These are phyloP conservation scores for Uloborus diversus DNA, from an alignment of 1,140 invertebrate genomes.

Conservation along the genomic window DNA sequence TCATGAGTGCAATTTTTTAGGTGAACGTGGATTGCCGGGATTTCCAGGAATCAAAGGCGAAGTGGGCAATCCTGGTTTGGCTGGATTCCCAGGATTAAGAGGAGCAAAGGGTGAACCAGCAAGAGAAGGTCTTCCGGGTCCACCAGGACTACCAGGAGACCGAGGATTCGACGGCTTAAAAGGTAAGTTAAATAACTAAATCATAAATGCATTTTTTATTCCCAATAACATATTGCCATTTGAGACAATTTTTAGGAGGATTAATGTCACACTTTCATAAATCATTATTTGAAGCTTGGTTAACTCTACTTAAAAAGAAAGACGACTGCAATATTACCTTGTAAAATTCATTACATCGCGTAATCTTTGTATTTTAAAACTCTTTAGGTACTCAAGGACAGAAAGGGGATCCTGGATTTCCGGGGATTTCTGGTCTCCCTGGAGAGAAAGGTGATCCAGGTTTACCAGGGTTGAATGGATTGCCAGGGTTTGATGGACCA, in stretches of 20 bases:
- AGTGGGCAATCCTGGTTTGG: constrained; percentile 72
- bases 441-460: constrained; percentile 47
- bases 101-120: constrained; percentile 53
- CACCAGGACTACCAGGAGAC: constrained; percentile 64
- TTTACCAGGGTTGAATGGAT: constrained; percentile 44
- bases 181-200: constrained; percentile 7
- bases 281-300: not conserved
- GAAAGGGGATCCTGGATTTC: constrained; percentile 59
- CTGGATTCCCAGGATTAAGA: constrained; percentile 62
- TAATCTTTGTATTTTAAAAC: not conserved
- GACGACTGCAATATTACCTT: not conserved
- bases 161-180: constrained; percentile 70
- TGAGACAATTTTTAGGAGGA: not conserved
- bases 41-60: constrained; percentile 64
- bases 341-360: not conserved
- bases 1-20: no score
- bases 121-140: constrained; percentile 57
- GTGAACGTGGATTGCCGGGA: constrained; percentile 71
- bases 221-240: no score
- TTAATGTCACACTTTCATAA: not conserved
- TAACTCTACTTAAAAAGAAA: not conserved
- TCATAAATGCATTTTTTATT: not conserved
- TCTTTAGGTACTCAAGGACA: constrained; percentile 18
- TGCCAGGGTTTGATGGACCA: constrained; percentile 52
- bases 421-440: constrained; percentile 59